Percentiles rank a stretch among this genome's conserved stretches.
These are phyloP conservation scores for Aldabrachelys gigantea DNA, from an alignment of 2,113 vertebrate species.

Conservation along the genomic window DNA sequence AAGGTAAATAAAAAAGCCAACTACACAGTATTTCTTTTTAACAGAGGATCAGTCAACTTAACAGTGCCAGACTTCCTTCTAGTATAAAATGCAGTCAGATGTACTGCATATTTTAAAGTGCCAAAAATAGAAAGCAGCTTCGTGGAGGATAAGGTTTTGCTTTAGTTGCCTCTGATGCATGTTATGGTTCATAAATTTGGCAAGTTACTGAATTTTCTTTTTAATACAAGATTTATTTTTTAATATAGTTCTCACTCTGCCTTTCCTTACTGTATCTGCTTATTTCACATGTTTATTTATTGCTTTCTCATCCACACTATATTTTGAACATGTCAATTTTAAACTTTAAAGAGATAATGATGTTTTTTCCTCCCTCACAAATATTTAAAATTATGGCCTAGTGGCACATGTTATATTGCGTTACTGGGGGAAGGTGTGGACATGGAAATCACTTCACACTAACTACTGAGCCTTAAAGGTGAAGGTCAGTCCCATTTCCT, in stretches of 20 bases:
- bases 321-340: not conserved
- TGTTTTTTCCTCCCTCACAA: not conserved
- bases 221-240: not conserved
- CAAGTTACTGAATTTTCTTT: conserved; percentile 51
- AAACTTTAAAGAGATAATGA: not conserved
- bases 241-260: not conserved
- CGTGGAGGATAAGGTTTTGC: conserved; percentile 61
- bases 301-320: not conserved
- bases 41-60: no score
- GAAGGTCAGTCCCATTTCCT: not conserved
- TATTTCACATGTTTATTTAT: not conserved
- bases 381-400: not conserved
- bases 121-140: conserved; percentile 77
- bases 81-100: conserved; percentile 63
- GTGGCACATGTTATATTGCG: not conserved
- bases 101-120: conserved; percentile 61
- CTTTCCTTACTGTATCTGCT: not conserved
- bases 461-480: not conserved
- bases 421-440: not conserved
- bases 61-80: conserved; percentile 49
- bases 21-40: no score
- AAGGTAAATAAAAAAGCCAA: no score
- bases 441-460: not conserved
- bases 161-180: conserved; percentile 67
- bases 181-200: conserved; percentile 61